Percentiles rank a stretch among this genome's conserved stretches.
These are phyloP conservation scores for Coccyzus lansbergi DNA, from an alignment of 2,797 vertebrate species.

Conservation along the genomic window DNA sequence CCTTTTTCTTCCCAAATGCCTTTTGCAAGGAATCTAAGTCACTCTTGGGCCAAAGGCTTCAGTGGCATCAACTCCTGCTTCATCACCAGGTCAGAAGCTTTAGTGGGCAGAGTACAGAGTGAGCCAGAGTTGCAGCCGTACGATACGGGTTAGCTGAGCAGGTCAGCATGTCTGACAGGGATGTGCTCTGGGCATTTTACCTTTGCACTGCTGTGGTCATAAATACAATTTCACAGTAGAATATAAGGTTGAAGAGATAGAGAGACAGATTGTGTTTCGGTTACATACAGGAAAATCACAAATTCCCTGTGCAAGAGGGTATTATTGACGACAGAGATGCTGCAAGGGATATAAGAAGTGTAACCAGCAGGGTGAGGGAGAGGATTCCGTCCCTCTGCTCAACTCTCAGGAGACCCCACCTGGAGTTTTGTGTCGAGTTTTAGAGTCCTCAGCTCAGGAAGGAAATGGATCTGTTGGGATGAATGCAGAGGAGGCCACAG, in stretches of 20 bases:
- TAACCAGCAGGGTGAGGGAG: too few relatives aligned
- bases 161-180: background rate
- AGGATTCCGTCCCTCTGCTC: too few relatives aligned
- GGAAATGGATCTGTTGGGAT: too few relatives aligned
- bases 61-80: too few relatives aligned
- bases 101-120: fast-evolving
- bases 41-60: background rate
- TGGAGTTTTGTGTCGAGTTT: too few relatives aligned
- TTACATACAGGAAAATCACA: fast-evolving
- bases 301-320: fast-evolving
- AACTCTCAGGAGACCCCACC: too few relatives aligned
- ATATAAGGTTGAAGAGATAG: background rate
- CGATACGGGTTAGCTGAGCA: fast-evolving
- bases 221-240: background rate
- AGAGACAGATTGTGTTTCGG: background rate
- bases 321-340: background rate
- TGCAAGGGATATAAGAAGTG: too few relatives aligned
- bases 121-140: fast-evolving
- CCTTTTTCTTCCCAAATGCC: background rate
- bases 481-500: too few relatives aligned
- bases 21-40: background rate
- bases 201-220: background rate
- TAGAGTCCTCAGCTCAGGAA: too few relatives aligned
- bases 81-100: background rate
- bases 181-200: fast-evolving